These are phyloP conservation scores for Macroramphosus scolopax DNA, from an alignment of 2,797 vertebrate species.

Conservation along the genomic window DNA sequence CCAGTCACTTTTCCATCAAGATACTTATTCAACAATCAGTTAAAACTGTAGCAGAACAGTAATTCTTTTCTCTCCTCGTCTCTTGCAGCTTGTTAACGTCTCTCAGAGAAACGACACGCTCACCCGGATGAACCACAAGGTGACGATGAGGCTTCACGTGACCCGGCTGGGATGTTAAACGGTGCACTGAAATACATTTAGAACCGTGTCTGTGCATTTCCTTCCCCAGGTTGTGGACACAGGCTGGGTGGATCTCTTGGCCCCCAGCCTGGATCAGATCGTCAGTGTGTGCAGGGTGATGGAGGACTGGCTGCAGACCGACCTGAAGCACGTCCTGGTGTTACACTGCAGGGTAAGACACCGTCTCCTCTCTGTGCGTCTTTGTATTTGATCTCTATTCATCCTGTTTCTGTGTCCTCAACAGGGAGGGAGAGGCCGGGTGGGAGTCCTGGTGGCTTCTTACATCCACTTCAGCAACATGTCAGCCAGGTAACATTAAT, in stretches of 20 bases:
- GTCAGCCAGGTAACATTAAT: conserved; percentile 84
- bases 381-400: background rate
- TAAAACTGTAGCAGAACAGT: too few relatives aligned
- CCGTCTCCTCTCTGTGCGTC: background rate
- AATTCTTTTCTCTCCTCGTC: background rate
- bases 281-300: conserved; percentile 85
- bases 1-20: too few relatives aligned
- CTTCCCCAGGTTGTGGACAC: conserved; percentile 85
- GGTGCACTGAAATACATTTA: too few relatives aligned
- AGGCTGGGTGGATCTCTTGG: conserved; percentile 86
- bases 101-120: conserved; percentile 84
- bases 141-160: conserved; percentile 47
- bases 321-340: conserved; percentile 85
- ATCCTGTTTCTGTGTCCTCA: conserved; percentile 16
- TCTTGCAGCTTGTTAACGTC: conserved; percentile 86
- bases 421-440: conserved; percentile 86
- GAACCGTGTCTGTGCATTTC: background rate
- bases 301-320: conserved; percentile 86
- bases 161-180: background rate
- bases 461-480: conserved; percentile 89
- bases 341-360: conserved; percentile 85
- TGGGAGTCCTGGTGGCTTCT: conserved; percentile 88
- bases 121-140: conserved; percentile 84
- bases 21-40: too few relatives aligned
- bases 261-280: conserved; percentile 86